A percentile compares a stretch with the other conserved stretches of the same genome.
These are phyloP conservation scores for Sphaeridia pumilis DNA, from an alignment of 2,888 invertebrate species.

Conservation along the genomic window DNA sequence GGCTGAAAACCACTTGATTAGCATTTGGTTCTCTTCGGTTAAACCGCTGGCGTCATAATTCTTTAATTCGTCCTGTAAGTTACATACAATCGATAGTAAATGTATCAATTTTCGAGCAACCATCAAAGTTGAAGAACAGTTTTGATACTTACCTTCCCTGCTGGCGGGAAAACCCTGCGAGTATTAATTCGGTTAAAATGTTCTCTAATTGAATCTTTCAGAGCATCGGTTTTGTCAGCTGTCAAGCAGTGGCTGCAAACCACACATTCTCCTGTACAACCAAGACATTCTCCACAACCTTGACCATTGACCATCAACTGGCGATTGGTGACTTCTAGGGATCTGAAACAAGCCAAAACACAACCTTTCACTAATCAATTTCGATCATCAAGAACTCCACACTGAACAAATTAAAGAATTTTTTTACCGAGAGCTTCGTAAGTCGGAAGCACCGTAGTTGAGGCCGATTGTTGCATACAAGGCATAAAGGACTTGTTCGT, in stretches of 20 bases:
- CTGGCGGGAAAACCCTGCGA: slow-evolving; percentile 66
- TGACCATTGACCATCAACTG: slow-evolving; percentile 65
- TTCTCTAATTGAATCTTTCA: slow-evolving; percentile 63
- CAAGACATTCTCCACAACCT: slow-evolving; percentile 48
- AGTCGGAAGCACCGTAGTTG: slow-evolving; percentile 5
- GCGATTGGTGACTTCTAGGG: slow-evolving; percentile 61
- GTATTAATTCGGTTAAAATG: slow-evolving; percentile 68
- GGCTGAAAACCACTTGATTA: slow-evolving; percentile 74
- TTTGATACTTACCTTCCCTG: slow-evolving; percentile 28
- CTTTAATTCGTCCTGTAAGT: slow-evolving; percentile 16
- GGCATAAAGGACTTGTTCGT: slow-evolving; percentile 83
- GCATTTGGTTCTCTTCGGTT: slow-evolving; percentile 57
- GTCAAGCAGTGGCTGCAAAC: slow-evolving; percentile 68
- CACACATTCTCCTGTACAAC: slow-evolving; percentile 53
- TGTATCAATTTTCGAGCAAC: too few relatives aligned
- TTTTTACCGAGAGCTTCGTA: too few relatives aligned
- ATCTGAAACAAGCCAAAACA: too few relatives aligned
- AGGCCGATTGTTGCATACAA: slow-evolving; percentile 7
- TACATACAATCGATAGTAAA: too few relatives aligned
- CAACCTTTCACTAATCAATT: too few relatives aligned
- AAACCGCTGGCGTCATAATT: slow-evolving; percentile 39
- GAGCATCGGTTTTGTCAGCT: slow-evolving; percentile 45
- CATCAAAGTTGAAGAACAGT: too few relatives aligned
- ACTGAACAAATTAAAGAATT: not conserved
- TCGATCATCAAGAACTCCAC: too few relatives aligned